Percentiles rank a stretch among this genome's conserved stretches.
Conservation (phyloP, 2,113 vertebrate species). For the Coryphaenoides rupestris region DNA sequence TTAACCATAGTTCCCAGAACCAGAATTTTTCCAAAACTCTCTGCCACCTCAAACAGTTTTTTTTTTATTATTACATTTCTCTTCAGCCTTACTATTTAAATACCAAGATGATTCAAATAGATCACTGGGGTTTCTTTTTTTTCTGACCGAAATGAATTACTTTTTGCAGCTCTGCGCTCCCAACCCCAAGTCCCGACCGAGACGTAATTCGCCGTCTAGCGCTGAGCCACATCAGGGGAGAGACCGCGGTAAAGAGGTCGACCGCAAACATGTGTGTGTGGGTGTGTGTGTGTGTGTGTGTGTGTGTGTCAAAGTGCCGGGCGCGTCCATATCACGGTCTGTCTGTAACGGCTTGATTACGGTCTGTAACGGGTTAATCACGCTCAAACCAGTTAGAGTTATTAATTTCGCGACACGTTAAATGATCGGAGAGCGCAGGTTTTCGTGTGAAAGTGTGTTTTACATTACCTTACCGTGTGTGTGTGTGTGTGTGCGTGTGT, state of each 20-base stretch:
- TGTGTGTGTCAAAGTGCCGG: constrained; percentile 36
- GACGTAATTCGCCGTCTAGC: constrained; percentile 48
- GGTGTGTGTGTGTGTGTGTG: too few relatives aligned
- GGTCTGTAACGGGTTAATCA: constrained; percentile 32
- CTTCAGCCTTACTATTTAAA: constrained; percentile 1
- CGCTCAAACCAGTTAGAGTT: constrained; percentile 36
- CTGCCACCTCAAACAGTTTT: constrained; percentile 20
- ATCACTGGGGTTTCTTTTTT: constrained; percentile 13
- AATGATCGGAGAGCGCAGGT: constrained; percentile 40
- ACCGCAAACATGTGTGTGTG: constrained; percentile 50
- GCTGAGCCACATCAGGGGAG: constrained; percentile 18
- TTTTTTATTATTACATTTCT: constrained; percentile 15
- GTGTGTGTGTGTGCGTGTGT: constrained; percentile 7
- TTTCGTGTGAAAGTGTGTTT: constrained; percentile 30
- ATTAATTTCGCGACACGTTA: too few relatives aligned
- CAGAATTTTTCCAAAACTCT: constrained; percentile 18
- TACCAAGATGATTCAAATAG: constrained; percentile 13
- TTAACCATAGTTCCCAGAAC: too few relatives aligned
- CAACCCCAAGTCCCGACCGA: constrained; percentile 28
- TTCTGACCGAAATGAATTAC: constrained; percentile 18
- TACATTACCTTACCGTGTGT: constrained; percentile 31
- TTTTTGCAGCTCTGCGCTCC: constrained; percentile 2
- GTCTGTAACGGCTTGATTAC: constrained; percentile 35
- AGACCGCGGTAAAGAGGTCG: too few relatives aligned
- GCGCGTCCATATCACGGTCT: too few relatives aligned